Evolutionary conservation across 2,797 vertebrate species (phyloP).

Genomic region (Acanthopagrus latus): DNA sequence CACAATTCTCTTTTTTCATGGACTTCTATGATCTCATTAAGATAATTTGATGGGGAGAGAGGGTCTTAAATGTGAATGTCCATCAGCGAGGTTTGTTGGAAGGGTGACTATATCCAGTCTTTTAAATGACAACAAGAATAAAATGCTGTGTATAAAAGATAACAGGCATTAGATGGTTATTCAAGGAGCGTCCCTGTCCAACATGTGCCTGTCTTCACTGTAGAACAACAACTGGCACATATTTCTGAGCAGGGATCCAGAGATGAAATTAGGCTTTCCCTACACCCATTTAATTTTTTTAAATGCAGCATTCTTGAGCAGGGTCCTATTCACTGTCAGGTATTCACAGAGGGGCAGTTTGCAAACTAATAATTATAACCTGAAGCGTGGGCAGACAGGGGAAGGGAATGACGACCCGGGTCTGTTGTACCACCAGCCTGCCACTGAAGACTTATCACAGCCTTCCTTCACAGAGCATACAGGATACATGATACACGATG

Average conservation of each 20-base stretch:
- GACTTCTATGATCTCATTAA: neutral
- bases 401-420: constrained; percentile 49
- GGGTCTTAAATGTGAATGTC: constrained; percentile 6
- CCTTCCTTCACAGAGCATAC: constrained; percentile 68
- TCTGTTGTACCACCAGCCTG: constrained; percentile 61
- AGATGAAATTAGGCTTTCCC: neutral
- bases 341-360: constrained; percentile 44
- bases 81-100: constrained; percentile 5
- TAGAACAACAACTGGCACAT: constrained; percentile 6
- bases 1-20: constrained; percentile 3
- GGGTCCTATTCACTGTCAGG: constrained; percentile 29
- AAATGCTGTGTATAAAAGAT: constrained; percentile 23
- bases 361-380: constrained; percentile 56
- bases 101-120: neutral
- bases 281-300: neutral
- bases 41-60: neutral
- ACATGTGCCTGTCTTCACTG: constrained; percentile 1
- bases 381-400: constrained; percentile 50
- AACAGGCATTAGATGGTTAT: constrained; percentile 29
- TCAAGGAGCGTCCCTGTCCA: constrained; percentile 16
- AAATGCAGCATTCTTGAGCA: constrained; percentile 9
- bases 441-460: constrained; percentile 71
- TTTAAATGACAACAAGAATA: constrained; percentile 21
- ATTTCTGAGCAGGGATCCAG: constrained; percentile 16
- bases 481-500: constrained; percentile 79